Percentiles rank a stretch among this genome's conserved stretches.
Evolutionary conservation across 2,797 vertebrate species (phyloP).

Genomic region (Triplophysa yarkandensis): DNA sequence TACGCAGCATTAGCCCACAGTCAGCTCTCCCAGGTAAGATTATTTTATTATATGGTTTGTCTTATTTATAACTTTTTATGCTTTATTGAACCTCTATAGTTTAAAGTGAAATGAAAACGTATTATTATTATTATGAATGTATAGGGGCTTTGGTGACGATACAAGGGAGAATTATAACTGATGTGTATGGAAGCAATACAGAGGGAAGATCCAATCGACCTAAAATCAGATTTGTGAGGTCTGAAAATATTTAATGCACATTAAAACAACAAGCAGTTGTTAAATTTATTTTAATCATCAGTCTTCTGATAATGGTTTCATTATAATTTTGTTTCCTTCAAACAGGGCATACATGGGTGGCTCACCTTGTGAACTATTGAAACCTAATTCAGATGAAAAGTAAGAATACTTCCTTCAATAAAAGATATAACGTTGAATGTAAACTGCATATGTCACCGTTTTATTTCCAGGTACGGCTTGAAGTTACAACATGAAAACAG

Average conservation of each 20-base stretch:
- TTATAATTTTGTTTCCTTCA: background rate
- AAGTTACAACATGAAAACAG: constrained; percentile 62
- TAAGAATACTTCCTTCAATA: too few species aligned
- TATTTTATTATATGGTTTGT: background rate
- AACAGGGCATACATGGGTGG: constrained; percentile 82
- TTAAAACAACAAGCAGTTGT: background rate
- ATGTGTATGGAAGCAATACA: constrained; percentile 83
- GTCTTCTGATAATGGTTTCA: background rate
- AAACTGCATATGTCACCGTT: background rate
- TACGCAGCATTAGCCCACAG: constrained; percentile 65
- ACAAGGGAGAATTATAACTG: constrained; percentile 72
- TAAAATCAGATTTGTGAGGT: constrained; percentile 81
- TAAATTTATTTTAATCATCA: background rate
- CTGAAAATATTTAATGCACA: constrained; percentile 28
- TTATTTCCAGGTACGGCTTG: constrained; percentile 75
- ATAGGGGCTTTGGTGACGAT: constrained; percentile 77
- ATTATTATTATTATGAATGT: background rate
- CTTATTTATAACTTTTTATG: background rate
- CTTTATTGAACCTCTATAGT: background rate
- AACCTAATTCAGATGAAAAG: constrained; percentile 80
- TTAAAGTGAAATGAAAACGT: background rate
- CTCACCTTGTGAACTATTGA: constrained; percentile 83
- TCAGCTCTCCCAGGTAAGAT: constrained; percentile 79
- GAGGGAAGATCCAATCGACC: constrained; percentile 74
- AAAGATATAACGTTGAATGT: background rate